Conservation (phyloP, 2,797 vertebrate species). For the Lepus townsendii region DNA sequence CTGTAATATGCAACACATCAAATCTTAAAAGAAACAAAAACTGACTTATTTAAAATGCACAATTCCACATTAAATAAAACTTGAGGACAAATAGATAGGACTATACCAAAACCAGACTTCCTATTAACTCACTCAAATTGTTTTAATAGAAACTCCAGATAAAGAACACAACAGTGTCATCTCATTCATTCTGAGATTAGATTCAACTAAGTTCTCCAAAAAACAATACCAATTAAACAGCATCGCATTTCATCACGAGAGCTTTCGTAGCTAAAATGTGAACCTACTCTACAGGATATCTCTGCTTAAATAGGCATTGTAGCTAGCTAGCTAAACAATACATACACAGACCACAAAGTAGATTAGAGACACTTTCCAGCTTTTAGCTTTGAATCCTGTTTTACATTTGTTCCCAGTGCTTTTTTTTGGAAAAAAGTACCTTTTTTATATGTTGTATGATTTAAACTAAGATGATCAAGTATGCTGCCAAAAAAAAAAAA, state of each 20-base stretch:
- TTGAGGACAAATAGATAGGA: background rate
- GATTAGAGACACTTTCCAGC: background rate
- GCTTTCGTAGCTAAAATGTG: background rate
- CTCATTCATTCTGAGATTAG: background rate
- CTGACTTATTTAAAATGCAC: slow-evolving; percentile 14
- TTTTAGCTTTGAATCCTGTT: background rate
- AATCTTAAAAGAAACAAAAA: background rate
- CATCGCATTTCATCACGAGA: background rate
- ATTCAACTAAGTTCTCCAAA: background rate
- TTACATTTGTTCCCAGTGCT: background rate
- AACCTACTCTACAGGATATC: background rate
- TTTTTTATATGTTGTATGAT: background rate
- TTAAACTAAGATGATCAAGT: background rate
- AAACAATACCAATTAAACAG: background rate
- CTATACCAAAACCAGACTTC: background rate
- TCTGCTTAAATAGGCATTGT: background rate
- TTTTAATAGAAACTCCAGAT: background rate
- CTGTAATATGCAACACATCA: background rate
- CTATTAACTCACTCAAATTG: background rate
- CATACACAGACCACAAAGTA: background rate
- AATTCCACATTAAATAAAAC: background rate
- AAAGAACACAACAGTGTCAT: background rate
- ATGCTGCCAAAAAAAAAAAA: background rate
- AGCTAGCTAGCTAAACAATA: no score
- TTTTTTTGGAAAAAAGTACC: slow-evolving; percentile 49